Evolutionary conservation across 2,888 invertebrate genomes (phyloP).

Genomic region (Amblyjoppa proteus): DNA sequence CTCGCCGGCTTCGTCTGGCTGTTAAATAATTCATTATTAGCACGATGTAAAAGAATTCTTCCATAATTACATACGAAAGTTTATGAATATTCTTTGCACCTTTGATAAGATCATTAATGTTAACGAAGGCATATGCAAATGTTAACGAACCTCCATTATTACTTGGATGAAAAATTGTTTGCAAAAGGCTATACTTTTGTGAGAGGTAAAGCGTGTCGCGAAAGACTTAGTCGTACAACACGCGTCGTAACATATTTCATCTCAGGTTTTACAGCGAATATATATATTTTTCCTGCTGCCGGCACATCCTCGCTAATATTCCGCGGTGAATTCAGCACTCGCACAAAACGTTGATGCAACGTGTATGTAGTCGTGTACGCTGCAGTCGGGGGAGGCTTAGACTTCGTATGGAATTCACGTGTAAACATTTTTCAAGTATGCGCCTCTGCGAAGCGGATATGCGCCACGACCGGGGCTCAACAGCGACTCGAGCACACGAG

Average conservation of each 20-base stretch:
- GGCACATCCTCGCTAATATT: slow-evolving; percentile 47
- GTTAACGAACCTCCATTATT: neutral
- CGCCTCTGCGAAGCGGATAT: neutral
- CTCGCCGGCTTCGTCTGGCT: neutral
- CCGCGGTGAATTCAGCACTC: slow-evolving; percentile 57
- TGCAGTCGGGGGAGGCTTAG: slow-evolving; percentile 34
- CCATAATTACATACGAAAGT: neutral
- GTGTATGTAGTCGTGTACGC: neutral
- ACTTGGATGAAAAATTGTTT: neutral
- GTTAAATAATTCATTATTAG: neutral
- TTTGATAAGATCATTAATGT: neutral
- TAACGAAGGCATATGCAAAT: neutral
- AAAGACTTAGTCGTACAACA: slow-evolving; percentile 13
- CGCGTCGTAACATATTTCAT: slow-evolving; percentile 56
- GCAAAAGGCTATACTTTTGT: neutral
- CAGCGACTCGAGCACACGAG: slow-evolving; percentile 9
- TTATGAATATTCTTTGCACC: neutral
- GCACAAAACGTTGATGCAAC: slow-evolving; percentile 47
- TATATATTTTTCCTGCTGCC: slow-evolving; percentile 37
- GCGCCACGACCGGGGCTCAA: neutral
- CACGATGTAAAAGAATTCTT: neutral
- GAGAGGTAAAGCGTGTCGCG: neutral
- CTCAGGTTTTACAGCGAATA: slow-evolving; percentile 39
- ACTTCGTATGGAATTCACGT: slow-evolving; percentile 61
- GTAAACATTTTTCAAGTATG: slow-evolving; percentile 64